Evolutionary conservation across 2,797 vertebrate genomes (phyloP), one percentile per base, ranked within the genome.

Genomic region (Enteromius viviparus): DNA sequence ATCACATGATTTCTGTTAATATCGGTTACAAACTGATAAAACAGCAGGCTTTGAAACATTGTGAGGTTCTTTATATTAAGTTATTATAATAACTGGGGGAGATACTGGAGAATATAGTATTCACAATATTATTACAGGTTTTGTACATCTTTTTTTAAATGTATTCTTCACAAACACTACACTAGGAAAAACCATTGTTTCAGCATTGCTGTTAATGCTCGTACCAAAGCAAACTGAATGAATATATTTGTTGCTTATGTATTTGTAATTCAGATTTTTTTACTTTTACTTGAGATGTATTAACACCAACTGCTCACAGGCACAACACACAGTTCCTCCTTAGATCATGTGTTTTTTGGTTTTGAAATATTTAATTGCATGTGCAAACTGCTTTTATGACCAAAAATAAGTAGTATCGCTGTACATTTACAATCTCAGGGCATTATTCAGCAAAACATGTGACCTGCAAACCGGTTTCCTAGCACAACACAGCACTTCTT

Each of bases 141-240:
- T 81, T 51, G 55, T 45, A 78, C 32, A 45, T 80, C 7, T 80
- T 37, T 29, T 29, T 55, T 58, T 26, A 47, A 55, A 62, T 64
- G 29, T 66, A 32, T 26, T 82, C 10, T 14, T 80, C 80, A 82
- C 76, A 51, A 75, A 64, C 70, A 58, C 68, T 71, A 70, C 34
- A 12, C 14, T 23, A 42, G 40, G 12, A 51, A 26, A 45, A 37
- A n/a, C 29, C 6, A n/a, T 21, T n/a, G 66, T 76, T 80, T 49
- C 32, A 2, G 23, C 26, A 23, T 42, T 12, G n/a, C 55, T 19
- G 40, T 69, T 21, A 1, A 53, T 23, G 17, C 32, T 74, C 17
- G n/a, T 34, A 42, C 19, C 58, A 75, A 74, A 80, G 45, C 37
- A 72, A 5, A n/a, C 66, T 37, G 7, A 51, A 51, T 32, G 11